Conservation (phyloP, 2,797 vertebrate genomes). For the Hippoglossus hippoglossus region DNA sequence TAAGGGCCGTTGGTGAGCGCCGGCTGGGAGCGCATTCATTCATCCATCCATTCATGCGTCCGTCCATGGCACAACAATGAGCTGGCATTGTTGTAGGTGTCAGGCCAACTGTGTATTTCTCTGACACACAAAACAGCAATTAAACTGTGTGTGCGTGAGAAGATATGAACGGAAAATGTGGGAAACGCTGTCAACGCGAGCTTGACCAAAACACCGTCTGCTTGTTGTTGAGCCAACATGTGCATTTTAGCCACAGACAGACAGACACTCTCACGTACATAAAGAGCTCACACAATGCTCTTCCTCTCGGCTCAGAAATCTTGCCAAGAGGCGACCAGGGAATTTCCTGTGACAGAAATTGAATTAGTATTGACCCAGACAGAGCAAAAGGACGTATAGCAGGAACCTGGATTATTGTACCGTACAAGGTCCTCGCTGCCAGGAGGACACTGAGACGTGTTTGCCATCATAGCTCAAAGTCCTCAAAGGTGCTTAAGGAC, state of each 20-base stretch:
- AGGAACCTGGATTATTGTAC: constrained; percentile 71
- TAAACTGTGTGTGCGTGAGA: constrained; percentile 42
- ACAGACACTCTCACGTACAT: constrained; percentile 34
- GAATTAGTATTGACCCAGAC: constrained; percentile 81
- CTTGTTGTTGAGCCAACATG: constrained; percentile 41
- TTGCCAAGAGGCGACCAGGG: constrained; percentile 77
- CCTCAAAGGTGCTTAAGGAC: constrained; percentile 40
- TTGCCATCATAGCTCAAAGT: constrained; percentile 40
- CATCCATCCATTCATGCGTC: constrained; percentile 41
- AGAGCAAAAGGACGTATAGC: constrained; percentile 63
- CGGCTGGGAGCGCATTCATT: constrained; percentile 16
- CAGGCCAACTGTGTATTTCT: constrained; percentile 43
- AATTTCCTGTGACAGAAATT: constrained; percentile 79
- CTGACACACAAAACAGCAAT: constrained; percentile 59
- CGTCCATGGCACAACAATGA: constrained; percentile 58
- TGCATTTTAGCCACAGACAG: constrained; percentile 1
- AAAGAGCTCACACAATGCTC: constrained; percentile 53
- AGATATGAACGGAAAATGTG: constrained; percentile 45
- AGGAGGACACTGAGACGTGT: constrained; percentile 59
- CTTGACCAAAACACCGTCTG: constrained; percentile 34
- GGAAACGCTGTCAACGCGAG: constrained; percentile 49
- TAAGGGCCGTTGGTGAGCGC: constrained; percentile 40
- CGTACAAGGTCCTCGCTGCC: constrained; percentile 53
- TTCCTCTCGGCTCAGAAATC: constrained; percentile 70
- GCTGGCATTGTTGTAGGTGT: constrained; percentile 62